Percentiles rank a stretch among this genome's conserved stretches.
Evolutionary conservation across 2,113 vertebrate species (phyloP).

Genomic region (Pyrgilauda ruficollis): DNA sequence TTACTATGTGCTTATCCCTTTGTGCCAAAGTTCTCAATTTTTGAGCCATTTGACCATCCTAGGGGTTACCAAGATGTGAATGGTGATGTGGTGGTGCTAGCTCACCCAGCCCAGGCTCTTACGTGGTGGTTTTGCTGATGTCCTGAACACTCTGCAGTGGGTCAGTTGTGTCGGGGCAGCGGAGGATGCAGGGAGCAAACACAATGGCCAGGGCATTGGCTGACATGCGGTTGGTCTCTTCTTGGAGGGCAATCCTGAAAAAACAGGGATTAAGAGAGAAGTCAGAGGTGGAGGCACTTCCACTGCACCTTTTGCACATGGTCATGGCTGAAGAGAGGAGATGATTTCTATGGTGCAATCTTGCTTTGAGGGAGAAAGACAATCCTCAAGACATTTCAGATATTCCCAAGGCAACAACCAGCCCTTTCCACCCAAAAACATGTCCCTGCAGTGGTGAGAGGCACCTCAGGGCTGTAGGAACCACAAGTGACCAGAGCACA

Average conservation of each 20-base stretch:
- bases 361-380: not conserved
- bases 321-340: not conserved
- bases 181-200: slow-evolving; percentile 96
- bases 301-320: not conserved
- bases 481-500: not conserved
- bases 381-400: not conserved
- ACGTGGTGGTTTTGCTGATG: slow-evolving; percentile 98
- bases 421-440: not conserved
- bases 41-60: not conserved
- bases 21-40: not conserved
- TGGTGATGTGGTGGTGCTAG: not conserved
- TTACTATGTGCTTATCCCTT: not conserved
- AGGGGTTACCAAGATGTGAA: not conserved
- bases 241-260: slow-evolving; percentile 89
- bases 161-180: slow-evolving; percentile 91
- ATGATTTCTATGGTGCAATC: accelerated
- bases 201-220: slow-evolving; percentile 96
- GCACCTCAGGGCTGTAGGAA: not conserved
- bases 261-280: not conserved
- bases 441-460: not conserved
- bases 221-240: slow-evolving; percentile 98
- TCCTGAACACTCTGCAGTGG: slow-evolving; percentile 95
- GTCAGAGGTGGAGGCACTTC: not conserved
- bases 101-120: slow-evolving; percentile 36
- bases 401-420: not conserved